These are phyloP conservation scores for Drosophila pectinifera DNA, from an alignment of 1,140 invertebrate genomes.

Conservation along the genomic window DNA sequence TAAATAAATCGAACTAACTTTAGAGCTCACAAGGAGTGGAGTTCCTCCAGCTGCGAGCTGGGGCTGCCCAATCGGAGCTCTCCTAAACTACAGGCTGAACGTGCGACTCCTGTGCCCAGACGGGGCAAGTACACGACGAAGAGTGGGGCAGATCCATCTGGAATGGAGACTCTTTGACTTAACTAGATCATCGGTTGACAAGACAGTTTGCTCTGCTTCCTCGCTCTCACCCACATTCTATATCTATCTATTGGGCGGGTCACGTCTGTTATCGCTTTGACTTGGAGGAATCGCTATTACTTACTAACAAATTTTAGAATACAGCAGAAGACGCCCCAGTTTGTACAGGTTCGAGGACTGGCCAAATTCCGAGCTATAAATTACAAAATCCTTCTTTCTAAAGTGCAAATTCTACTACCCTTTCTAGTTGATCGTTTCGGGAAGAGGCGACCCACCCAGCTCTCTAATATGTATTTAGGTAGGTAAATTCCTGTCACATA, in stretches of 20 bases:
- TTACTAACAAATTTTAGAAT: neutral
- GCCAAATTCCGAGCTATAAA: conserved; percentile 1
- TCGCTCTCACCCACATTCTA: neutral
- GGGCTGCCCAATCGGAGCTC: neutral
- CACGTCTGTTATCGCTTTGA: neutral
- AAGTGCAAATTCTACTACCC: conserved; percentile 3
- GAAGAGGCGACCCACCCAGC: conserved; percentile 13
- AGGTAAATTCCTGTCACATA: conserved; percentile 18
- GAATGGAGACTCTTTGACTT: conserved; percentile 11
- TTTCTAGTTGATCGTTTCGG: neutral
- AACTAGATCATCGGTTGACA: conserved; percentile 27
- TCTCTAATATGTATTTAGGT: neutral
- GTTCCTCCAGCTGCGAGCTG: neutral
- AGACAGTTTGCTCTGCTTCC: conserved; percentile 29
- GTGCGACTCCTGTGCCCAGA: conserved; percentile 4
- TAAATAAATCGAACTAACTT: conserved; percentile 44
- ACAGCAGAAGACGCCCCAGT: neutral
- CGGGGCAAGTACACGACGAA: conserved; percentile 25
- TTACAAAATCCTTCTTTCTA: conserved; percentile 1
- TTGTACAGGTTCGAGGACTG: no score
- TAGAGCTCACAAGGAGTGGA: neutral
- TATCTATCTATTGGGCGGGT: conserved; percentile 3
- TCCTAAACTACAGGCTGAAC: conserved; percentile 8
- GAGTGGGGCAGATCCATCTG: conserved; percentile 10
- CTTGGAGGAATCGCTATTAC: neutral